phyloP scores from a whole-genome alignment of 2,797 vertebrate genomes.

The Hozukius guyotensis region DNA sequence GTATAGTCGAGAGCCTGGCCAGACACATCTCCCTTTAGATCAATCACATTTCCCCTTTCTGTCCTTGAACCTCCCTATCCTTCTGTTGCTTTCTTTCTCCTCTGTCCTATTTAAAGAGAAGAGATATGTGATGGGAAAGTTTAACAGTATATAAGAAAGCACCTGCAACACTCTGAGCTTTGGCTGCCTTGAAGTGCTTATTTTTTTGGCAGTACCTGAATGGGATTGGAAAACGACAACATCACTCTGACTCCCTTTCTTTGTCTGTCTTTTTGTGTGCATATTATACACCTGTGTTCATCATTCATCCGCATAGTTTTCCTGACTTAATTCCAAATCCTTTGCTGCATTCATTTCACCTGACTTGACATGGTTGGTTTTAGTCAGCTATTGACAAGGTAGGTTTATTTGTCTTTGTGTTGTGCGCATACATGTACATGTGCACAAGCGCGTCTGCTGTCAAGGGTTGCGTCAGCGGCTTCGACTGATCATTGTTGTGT shows the following conservation, averaged over 20 bases:
- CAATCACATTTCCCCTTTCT: slow-evolving; percentile 79
- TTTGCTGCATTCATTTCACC: slow-evolving; percentile 10
- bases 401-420: background rate
- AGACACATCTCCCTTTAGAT: slow-evolving; percentile 82
- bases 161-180: slow-evolving; percentile 31
- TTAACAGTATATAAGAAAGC: slow-evolving; percentile 46
- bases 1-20: slow-evolving; percentile 70
- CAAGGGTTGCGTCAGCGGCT: slow-evolving; percentile 47
- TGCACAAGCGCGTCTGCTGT: slow-evolving; percentile 32
- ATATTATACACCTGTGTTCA: background rate
- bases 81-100: slow-evolving; percentile 53
- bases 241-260: background rate
- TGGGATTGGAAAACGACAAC: slow-evolving; percentile 10
- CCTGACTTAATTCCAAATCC: background rate
- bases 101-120: slow-evolving; percentile 71
- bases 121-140: slow-evolving; percentile 63
- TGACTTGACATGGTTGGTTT: background rate
- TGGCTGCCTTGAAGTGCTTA: slow-evolving; percentile 12
- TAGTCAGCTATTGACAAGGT: background rate
- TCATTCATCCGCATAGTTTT: background rate
- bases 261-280: background rate
- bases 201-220: slow-evolving; percentile 7
- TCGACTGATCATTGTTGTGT: slow-evolving; percentile 62
- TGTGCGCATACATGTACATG: background rate
- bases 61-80: slow-evolving; percentile 77